Conservation (phyloP, 2,888 invertebrate species). For the Campoplex nolae region DNA sequence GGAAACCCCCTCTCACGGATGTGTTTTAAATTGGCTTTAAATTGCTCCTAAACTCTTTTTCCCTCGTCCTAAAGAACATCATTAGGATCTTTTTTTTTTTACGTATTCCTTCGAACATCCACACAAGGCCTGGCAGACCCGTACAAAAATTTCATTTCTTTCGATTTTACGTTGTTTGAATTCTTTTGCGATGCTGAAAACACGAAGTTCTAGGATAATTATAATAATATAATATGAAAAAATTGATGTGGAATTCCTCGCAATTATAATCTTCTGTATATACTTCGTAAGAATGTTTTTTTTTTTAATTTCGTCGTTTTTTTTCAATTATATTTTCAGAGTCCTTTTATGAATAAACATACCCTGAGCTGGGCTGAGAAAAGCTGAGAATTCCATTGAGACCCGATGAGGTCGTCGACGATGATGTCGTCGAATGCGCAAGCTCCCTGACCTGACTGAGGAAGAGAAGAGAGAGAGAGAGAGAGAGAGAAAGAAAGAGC, state of each 20-base stretch:
- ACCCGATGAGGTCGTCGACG: not conserved
- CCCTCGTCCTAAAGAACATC: not conserved
- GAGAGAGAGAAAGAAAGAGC: not conserved
- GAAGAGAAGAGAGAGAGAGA: not conserved
- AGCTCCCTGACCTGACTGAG: constrained; percentile 14
- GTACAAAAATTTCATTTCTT: not conserved
- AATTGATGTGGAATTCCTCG: not conserved
- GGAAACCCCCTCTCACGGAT: not conserved
- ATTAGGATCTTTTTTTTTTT: not conserved
- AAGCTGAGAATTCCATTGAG: not conserved
- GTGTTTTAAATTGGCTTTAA: constrained; percentile 3
- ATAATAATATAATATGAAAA: not conserved
- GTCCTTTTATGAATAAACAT: not conserved
- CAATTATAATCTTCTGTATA: not conserved
- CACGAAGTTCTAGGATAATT: not conserved
- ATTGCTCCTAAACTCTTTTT: not conserved
- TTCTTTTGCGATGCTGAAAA: not conserved
- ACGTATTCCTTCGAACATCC: no score
- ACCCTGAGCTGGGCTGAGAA: not conserved
- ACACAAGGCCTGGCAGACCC: no score
- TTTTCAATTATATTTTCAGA: not conserved
- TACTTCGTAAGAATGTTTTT: not conserved
- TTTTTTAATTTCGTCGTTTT: not conserved
- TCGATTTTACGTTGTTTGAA: not conserved
- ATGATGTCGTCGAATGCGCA: constrained; percentile 24